phyloP scores from a whole-genome alignment of 2,797 vertebrate species.

The Holocentrus rufus region DNA sequence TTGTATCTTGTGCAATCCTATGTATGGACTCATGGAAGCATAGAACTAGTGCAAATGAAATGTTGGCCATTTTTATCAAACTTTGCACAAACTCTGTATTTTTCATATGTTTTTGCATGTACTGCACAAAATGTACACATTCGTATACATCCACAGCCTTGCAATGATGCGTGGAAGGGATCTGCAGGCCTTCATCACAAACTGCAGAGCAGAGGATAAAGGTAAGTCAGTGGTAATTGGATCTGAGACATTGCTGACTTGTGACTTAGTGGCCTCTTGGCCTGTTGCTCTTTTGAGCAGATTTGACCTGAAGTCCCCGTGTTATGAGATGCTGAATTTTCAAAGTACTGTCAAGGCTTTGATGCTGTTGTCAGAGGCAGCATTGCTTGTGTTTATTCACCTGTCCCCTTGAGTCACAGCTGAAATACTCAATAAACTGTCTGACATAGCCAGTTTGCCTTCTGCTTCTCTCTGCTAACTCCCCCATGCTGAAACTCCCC shows the following conservation, averaged over 20 bases:
- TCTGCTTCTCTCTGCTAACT: slow-evolving; percentile 14
- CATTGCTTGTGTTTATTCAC: slow-evolving; percentile 71
- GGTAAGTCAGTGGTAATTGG: slow-evolving; percentile 76
- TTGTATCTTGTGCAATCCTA: slow-evolving; percentile 43
- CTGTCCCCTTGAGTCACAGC: slow-evolving; percentile 62
- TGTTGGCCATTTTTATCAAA: slow-evolving; percentile 23
- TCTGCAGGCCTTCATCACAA: slow-evolving; percentile 64
- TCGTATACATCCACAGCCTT: slow-evolving; percentile 52
- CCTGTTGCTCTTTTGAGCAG: slow-evolving; percentile 42
- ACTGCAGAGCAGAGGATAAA: slow-evolving; percentile 67
- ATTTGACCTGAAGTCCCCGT: slow-evolving; percentile 49
- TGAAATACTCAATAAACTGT: slow-evolving; percentile 53
- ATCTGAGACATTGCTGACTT: slow-evolving; percentile 31
- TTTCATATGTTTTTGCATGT: slow-evolving; percentile 15
- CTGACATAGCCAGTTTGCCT: slow-evolving; percentile 44
- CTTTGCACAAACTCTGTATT: slow-evolving; percentile 1
- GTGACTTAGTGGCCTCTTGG: slow-evolving; percentile 42
- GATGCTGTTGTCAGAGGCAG: slow-evolving; percentile 56
- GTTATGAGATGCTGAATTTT: slow-evolving; percentile 49
- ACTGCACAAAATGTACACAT: slow-evolving; percentile 31
- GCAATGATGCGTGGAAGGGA: slow-evolving; percentile 78
- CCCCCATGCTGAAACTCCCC: slow-evolving; percentile 34
- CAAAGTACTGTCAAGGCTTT: slow-evolving; percentile 51
- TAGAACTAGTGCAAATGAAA: slow-evolving; percentile 19
- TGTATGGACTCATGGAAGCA: slow-evolving; percentile 36